These are phyloP conservation scores for Zingel zingel DNA, from an alignment of 2,113 vertebrate species.

Conservation along the genomic window DNA sequence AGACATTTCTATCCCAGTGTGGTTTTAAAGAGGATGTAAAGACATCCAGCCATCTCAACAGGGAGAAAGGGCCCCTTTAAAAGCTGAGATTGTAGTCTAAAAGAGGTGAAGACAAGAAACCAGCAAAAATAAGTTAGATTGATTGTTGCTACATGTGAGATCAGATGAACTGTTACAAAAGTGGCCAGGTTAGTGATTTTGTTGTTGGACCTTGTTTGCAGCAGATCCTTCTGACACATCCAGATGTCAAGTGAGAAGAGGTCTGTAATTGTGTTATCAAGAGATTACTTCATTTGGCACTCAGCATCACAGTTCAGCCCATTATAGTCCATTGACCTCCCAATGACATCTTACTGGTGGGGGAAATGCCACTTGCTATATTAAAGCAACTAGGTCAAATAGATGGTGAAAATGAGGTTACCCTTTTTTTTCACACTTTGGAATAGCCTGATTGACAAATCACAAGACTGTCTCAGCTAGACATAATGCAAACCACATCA, in stretches of 20 bases:
- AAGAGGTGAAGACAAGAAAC: constrained; percentile 9
- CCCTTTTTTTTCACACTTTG: background rate
- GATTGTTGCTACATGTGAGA: background rate
- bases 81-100: constrained; percentile 5
- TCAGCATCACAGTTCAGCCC: constrained; percentile 6
- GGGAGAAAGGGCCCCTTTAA: constrained; percentile 21
- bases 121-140: background rate
- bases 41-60: constrained; percentile 42
- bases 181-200: constrained; percentile 39
- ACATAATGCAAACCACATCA: background rate
- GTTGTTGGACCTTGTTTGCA: constrained; percentile 74
- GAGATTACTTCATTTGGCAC: constrained; percentile 20
- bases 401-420: constrained; percentile 4
- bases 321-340: constrained; percentile 38
- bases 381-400: background rate
- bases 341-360: constrained; percentile 18
- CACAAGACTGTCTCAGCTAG: background rate
- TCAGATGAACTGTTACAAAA: background rate
- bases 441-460: background rate
- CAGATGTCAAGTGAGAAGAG: constrained; percentile 87
- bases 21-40: constrained; percentile 59
- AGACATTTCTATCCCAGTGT: constrained; percentile 39
- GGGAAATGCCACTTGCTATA: background rate
- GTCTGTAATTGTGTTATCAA: constrained; percentile 84
- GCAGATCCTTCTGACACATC: constrained; percentile 86